A percentile compares a stretch with the other conserved stretches of the same genome.
These are phyloP conservation scores for Hyposoter dolosus DNA, from an alignment of 2,888 invertebrate species.

Conservation along the genomic window DNA sequence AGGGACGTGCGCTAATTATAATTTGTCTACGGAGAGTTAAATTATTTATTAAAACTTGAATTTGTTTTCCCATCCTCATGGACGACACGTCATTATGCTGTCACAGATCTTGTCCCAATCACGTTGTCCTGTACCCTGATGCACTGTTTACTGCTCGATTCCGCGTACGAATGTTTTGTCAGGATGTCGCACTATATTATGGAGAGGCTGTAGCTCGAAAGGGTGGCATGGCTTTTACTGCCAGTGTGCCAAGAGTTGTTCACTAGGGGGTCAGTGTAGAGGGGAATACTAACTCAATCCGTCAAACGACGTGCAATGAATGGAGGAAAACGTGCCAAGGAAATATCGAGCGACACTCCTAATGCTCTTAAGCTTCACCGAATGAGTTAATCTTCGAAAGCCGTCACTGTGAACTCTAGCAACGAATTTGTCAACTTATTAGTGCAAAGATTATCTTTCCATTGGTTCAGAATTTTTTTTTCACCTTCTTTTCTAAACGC, in stretches of 20 bases:
- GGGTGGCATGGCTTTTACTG: not conserved
- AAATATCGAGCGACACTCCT: conserved; percentile 61
- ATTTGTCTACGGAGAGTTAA: too few relatives aligned
- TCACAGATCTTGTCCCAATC: not conserved
- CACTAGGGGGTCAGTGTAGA: conserved; percentile 42
- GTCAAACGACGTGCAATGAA: conserved; percentile 35
- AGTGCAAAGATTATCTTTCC: not conserved
- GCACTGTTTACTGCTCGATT: conserved; percentile 1
- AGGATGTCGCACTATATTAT: not conserved
- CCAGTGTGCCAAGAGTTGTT: conserved; percentile 44
- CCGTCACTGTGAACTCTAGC: conserved; percentile 52
- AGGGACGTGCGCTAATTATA: too few relatives aligned
- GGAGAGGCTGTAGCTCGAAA: not conserved
- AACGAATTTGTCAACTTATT: not conserved
- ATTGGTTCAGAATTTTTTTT: not conserved
- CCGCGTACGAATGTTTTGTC: not conserved
- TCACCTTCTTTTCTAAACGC: not conserved
- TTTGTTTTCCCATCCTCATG: not conserved
- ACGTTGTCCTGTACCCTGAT: too few relatives aligned
- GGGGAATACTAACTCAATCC: conserved; percentile 47
- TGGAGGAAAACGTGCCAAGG: conserved; percentile 45
- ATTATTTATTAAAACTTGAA: not conserved
- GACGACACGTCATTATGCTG: not conserved
- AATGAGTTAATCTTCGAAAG: conserved; percentile 49
- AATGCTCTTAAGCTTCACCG: conserved; percentile 68